Evolutionary conservation across 1,140 invertebrate genomes (phyloP).

Genomic region (Micrasema minimum): DNA sequence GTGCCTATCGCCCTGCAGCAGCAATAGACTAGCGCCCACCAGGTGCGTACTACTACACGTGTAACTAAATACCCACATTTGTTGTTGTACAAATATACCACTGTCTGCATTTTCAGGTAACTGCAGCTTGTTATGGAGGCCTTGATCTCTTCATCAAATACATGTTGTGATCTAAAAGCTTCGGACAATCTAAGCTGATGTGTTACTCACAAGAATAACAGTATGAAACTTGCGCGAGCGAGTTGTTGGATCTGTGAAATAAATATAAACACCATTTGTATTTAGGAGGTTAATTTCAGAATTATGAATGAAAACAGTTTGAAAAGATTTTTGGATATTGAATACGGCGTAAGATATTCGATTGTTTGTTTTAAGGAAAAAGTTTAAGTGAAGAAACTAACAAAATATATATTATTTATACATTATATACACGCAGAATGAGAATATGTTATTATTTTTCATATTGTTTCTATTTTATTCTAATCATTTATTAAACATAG

Average conservation of each 20-base stretch:
- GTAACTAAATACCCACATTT: too few relatives aligned
- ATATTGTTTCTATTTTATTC: constrained; percentile 42
- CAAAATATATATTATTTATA: constrained; percentile 41
- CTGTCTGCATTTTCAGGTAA: constrained; percentile 1
- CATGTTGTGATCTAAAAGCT: constrained; percentile 29
- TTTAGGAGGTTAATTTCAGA: constrained; percentile 34
- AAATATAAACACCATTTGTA: constrained; percentile 36
- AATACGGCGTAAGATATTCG: constrained; percentile 20
- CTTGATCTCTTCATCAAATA: constrained; percentile 27
- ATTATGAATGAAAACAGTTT: not conserved
- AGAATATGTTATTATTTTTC: constrained; percentile 44
- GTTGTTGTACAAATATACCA: too few relatives aligned
- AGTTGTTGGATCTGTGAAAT: constrained; percentile 32
- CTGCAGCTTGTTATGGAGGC: not conserved
- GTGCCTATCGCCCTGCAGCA: constrained; percentile 27
- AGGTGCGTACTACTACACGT: too few relatives aligned
- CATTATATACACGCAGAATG: constrained; percentile 43
- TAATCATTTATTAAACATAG: constrained; percentile 42
- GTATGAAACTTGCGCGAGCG: constrained; percentile 2
- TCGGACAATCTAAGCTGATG: constrained; percentile 35
- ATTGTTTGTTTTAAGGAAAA: constrained; percentile 16
- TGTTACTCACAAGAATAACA: not conserved
- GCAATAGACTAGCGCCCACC: not conserved
- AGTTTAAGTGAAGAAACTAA: constrained; percentile 31
- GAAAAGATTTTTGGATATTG: constrained; percentile 17